phyloP scores from a whole-genome alignment of 1,140 invertebrate genomes.

The Caenorhabditis inopinata region DNA sequence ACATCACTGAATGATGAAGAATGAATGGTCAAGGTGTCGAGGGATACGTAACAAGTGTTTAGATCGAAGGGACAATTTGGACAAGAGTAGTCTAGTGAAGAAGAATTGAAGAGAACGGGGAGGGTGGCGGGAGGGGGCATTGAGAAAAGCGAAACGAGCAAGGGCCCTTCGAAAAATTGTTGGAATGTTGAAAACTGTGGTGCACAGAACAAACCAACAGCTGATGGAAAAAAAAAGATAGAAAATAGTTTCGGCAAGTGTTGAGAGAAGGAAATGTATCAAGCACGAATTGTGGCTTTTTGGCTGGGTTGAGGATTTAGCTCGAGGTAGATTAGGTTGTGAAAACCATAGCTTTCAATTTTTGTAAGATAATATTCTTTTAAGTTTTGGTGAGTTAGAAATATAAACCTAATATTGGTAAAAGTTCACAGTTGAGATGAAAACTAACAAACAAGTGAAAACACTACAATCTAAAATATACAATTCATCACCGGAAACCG shows the following conservation, averaged over 20 bases:
- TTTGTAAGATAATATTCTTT: no score
- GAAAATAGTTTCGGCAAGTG: not conserved
- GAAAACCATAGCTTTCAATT: no score
- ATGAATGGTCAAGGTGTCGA: conserved; percentile 31
- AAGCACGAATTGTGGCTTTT: not conserved
- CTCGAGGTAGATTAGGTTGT: not conserved
- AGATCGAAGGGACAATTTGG: not conserved
- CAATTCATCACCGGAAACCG: not conserved
- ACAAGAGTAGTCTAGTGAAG: not conserved
- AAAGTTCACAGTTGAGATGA: no score
- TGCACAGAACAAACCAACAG: not conserved
- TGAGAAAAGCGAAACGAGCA: not conserved
- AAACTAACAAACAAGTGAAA: not conserved
- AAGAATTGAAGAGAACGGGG: not conserved
- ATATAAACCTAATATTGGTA: no score
- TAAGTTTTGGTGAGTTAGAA: no score
- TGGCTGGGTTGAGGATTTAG: not conserved
- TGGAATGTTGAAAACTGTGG: conserved; percentile 4
- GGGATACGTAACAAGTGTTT: conserved; percentile 34
- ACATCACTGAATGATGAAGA: not conserved
- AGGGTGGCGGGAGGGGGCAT: not conserved
- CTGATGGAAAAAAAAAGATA: not conserved
- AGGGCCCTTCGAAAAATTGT: not conserved
- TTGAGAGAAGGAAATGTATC: not conserved
- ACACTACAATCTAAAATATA: not conserved